Evolutionary conservation across 1,140 invertebrate genomes (phyloP), one percentile per base, ranked within the genome.

Genomic region (Parasteatoda tepidariorum): DNA sequence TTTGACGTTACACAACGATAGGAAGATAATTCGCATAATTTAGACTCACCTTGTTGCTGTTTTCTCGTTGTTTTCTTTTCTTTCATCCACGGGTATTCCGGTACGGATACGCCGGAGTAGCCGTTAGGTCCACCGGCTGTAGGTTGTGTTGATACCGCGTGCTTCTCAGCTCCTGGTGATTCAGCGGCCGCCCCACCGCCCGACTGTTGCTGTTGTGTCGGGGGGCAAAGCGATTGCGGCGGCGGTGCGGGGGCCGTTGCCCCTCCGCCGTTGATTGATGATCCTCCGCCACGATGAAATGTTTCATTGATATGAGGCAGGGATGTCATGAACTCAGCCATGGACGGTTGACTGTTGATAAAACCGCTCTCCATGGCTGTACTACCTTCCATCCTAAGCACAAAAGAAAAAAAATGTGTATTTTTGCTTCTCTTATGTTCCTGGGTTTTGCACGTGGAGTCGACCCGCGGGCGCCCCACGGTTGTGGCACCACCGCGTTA

Each of bases 21-120:
- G 62, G 70, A 64, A 22, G 75, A n/a, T n/a, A n/a, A n/a, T n/a
- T n/a, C n/a, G n/a, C n/a, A n/a, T n/a, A n/a, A n/a, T n/a, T n/a
- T n/a, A n/a, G n/a, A 0, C 92, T 92, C 90, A 96, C 95, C 95
- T 94, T 96, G 95, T 89, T 96, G 95, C 88, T 90, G 88, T 89
- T 98, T 97, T 86, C 96, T 92, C 1, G 95, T 95, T 2, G 95
- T 96, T 90, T 98, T 98, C 91, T 98, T 98, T 90, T 98, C 96
- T 88, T 97, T 97, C 96, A 98, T 97, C 96, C 96, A 98, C 0
- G 96, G 95, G 89, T 97, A 98, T 87, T 97, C 96, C 26, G 95
- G 95, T 66, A 97, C 94, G 88, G 94, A 94, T 86, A 94, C 93
- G 26, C 93, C 92, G 48, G 57, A 54, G 28, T 79, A 55, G 67